Percentiles rank a stretch among this genome's conserved stretches.
Conservation (phyloP, 2,113 vertebrate genomes). For the Plectropomus leopardus region DNA sequence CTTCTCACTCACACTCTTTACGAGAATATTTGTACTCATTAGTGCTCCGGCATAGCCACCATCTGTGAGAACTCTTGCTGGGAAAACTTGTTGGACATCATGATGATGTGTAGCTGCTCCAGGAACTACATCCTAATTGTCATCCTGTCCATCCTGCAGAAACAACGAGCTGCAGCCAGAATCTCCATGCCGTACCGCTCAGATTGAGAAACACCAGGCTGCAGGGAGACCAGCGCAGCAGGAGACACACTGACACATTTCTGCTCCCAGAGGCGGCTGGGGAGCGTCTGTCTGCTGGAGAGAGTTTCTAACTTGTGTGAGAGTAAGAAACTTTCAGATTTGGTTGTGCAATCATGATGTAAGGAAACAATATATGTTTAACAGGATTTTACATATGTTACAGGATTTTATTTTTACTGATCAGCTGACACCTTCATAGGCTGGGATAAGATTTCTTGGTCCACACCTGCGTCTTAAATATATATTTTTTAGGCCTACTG, state of each 20-base stretch:
- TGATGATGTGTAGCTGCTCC: background rate
- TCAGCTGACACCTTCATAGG: no score
- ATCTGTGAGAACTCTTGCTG: conserved; percentile 2
- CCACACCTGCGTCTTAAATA: no score
- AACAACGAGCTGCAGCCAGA: background rate
- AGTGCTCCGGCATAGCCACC: background rate
- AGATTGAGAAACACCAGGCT: background rate
- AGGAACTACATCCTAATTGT: background rate
- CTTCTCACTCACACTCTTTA: background rate
- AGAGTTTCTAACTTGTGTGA: background rate
- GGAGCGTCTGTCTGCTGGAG: background rate
- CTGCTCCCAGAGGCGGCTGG: background rate
- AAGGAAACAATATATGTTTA: background rate
- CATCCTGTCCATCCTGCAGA: background rate
- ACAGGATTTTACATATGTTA: no score
- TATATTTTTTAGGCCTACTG: no score
- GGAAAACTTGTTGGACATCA: background rate
- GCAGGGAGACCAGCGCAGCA: background rate
- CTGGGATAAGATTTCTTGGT: no score
- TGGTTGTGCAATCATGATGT: background rate
- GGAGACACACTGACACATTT: conserved; percentile 29
- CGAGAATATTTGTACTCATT: background rate
- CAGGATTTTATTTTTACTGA: no score
- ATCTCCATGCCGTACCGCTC: background rate
- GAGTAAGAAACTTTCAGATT: background rate